These are phyloP conservation scores for fruit fly (Drosophila melanogaster) DNA, from an alignment of 1,140 invertebrate species.

Conservation along the genomic window DNA sequence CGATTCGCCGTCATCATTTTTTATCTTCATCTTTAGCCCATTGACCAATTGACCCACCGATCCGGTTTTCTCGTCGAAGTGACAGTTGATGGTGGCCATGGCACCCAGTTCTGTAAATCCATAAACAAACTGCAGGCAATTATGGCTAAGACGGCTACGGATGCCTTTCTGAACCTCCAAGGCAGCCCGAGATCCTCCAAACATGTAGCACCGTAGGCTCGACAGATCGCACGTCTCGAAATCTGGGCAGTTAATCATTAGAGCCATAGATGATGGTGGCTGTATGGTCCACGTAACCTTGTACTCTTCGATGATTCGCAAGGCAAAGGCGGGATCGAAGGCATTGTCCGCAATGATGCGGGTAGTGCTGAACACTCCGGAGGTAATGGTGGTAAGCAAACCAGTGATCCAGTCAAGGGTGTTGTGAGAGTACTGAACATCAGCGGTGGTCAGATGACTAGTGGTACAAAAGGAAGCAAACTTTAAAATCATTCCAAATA, in stretches of 20 bases:
- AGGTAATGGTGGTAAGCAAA: slow-evolving; percentile 22
- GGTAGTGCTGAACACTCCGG: slow-evolving; percentile 41
- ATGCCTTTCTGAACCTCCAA: slow-evolving; percentile 33
- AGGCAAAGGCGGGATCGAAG: slow-evolving; percentile 32
- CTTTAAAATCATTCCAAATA: too few relatives aligned
- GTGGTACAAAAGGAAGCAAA: background rate
- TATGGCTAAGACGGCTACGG: slow-evolving; percentile 15
- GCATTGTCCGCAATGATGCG: slow-evolving; percentile 41
- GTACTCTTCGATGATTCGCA: slow-evolving; percentile 36
- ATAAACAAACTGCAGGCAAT: slow-evolving; percentile 28
- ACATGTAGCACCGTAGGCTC: slow-evolving; percentile 16
- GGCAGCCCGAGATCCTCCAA: slow-evolving; percentile 39
- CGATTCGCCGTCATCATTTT: slow-evolving; percentile 38
- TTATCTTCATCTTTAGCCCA: slow-evolving; percentile 69
- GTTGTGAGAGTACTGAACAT: slow-evolving; percentile 47
- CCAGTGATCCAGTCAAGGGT: slow-evolving; percentile 59
- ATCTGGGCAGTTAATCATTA: slow-evolving; percentile 23
- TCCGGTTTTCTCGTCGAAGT: slow-evolving; percentile 44
- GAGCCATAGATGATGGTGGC: slow-evolving; percentile 27
- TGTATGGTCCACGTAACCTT: slow-evolving; percentile 46
- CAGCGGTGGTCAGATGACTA: slow-evolving; percentile 37
- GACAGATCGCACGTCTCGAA: slow-evolving; percentile 27
- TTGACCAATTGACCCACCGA: slow-evolving; percentile 35
- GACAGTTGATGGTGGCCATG: slow-evolving; percentile 11
- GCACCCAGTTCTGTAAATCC: slow-evolving; percentile 51